These are phyloP conservation scores for Clostera curtula DNA, from an alignment of 2,888 invertebrate genomes.

Conservation along the genomic window DNA sequence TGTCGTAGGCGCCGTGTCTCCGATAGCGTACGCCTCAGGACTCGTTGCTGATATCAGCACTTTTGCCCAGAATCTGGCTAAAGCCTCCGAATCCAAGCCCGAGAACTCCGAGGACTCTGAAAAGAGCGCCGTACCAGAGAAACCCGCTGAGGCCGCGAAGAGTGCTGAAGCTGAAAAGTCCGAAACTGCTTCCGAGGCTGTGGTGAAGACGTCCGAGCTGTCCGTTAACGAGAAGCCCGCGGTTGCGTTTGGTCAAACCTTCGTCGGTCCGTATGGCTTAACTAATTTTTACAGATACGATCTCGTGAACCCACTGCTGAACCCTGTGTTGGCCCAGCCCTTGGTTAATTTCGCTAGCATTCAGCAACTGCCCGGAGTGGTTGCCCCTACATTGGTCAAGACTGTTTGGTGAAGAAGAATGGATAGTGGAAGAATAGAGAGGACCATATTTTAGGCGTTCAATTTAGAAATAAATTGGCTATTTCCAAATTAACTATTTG, in stretches of 20 bases:
- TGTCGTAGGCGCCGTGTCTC: constrained; percentile 13
- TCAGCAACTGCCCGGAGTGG: constrained; percentile 12
- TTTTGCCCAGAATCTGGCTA: too few relatives aligned
- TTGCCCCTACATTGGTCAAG: constrained; percentile 15
- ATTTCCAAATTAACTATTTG: too few relatives aligned
- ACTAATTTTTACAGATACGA: constrained; percentile 17
- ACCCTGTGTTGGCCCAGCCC: constrained; percentile 13
- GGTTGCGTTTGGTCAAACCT: constrained; percentile 4
- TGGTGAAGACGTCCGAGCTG: constrained; percentile 12
- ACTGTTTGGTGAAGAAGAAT: constrained; percentile 13
- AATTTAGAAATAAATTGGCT: too few relatives aligned
- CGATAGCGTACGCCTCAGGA: constrained; percentile 14
- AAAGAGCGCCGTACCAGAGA: constrained; percentile 4
- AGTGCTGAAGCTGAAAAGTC: too few relatives aligned
- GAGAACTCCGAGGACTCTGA: constrained; percentile 3
- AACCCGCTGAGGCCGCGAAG: too few relatives aligned
- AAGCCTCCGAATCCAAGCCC: constrained; percentile 6
- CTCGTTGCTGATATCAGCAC: too few relatives aligned
- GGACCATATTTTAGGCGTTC: background rate
- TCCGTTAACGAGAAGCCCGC: constrained; percentile 13
- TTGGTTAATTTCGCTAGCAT: constrained; percentile 14
- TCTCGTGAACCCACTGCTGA: constrained; percentile 9
- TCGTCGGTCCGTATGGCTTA: constrained; percentile 7
- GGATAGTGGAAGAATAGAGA: constrained; percentile 1
- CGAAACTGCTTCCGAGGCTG: constrained; percentile 8